Percentiles rank a stretch among this genome's conserved stretches.
Evolutionary conservation across 2,113 vertebrate genomes (phyloP).

Genomic region (Mesembrinibis cayennensis): DNA sequence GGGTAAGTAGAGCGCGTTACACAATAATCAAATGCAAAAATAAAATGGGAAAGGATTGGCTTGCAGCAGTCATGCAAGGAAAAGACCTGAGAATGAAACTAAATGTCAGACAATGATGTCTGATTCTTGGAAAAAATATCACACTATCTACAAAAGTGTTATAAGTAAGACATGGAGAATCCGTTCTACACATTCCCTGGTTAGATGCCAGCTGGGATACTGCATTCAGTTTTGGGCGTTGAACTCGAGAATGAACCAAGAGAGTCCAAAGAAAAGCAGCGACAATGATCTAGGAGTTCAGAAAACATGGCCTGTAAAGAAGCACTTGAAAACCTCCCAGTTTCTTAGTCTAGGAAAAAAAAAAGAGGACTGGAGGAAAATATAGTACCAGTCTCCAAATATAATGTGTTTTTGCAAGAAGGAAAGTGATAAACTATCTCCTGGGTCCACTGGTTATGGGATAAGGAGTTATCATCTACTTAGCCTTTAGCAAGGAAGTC

Average conservation of each 20-base stretch:
- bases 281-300: not conserved
- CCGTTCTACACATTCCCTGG: not conserved
- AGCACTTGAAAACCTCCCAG: not conserved
- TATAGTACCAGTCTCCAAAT: not conserved
- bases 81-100: not conserved
- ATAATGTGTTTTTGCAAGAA: not conserved
- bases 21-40: conserved; percentile 2
- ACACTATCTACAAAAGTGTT: not conserved
- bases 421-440: not conserved
- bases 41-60: not conserved
- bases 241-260: not conserved
- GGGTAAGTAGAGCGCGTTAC: not conserved
- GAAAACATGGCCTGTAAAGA: not conserved
- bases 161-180: not conserved
- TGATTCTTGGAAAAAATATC: not conserved
- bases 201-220: not conserved
- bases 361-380: not conserved
- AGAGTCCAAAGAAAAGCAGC: not conserved
- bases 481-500: not conserved
- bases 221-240: not conserved
- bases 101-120: not conserved
- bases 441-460: not conserved
- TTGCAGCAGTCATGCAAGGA: not conserved
- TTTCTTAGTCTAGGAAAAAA: not conserved
- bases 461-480: not conserved